phyloP scores from a whole-genome alignment of 2,113 vertebrate genomes.

The Herpetotheres cachinnans region DNA sequence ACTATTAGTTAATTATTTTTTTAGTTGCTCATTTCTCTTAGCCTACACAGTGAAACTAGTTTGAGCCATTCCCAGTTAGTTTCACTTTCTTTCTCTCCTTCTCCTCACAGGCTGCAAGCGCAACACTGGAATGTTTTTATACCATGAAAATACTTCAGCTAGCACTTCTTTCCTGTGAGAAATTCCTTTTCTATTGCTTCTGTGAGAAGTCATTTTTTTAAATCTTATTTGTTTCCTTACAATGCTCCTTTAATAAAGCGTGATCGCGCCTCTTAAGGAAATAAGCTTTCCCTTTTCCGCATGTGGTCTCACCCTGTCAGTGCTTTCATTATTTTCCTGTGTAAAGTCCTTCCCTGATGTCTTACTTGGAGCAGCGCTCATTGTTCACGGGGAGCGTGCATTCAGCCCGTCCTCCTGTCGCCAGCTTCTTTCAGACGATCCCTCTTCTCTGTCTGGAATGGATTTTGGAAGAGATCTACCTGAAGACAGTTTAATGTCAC shows the following conservation, averaged over 20 bases:
- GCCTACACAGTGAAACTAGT: not conserved
- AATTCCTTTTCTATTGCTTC: not conserved
- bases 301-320: not conserved
- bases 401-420: not conserved
- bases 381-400: accelerated
- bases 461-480: not conserved
- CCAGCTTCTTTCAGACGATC: not conserved
- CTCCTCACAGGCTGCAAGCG: not conserved
- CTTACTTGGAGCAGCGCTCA: not conserved
- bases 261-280: not conserved
- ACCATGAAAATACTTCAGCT: not conserved
- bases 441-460: not conserved
- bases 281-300: not conserved
- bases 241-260: not conserved
- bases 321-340: not conserved
- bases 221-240: not conserved
- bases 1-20: not conserved
- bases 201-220: not conserved
- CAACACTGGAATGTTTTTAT: not conserved
- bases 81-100: conserved; percentile 30
- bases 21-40: not conserved
- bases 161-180: not conserved
- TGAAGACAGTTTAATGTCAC: not conserved
- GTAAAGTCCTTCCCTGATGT: not conserved
- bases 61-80: not conserved